These are phyloP conservation scores for Chaetura pelagica DNA, from an alignment of 2,113 vertebrate genomes.

Conservation along the genomic window DNA sequence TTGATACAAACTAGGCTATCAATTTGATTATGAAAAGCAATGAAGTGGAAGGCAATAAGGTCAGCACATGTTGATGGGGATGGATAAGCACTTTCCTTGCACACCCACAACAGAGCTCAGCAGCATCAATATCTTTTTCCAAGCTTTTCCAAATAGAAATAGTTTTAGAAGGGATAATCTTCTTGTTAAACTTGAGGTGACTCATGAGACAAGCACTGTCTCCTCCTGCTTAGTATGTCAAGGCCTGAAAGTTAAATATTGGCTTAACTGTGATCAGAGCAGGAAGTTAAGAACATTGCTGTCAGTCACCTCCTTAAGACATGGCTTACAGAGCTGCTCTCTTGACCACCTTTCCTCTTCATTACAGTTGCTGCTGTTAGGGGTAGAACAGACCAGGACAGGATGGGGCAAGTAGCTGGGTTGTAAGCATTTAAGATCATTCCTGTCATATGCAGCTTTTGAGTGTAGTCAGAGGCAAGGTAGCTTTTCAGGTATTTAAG, in stretches of 20 bases:
- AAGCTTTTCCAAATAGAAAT: neutral
- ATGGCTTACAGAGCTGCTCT: neutral
- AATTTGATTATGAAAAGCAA: neutral
- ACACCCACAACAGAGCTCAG: neutral
- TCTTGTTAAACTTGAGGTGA: neutral
- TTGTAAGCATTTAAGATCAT: neutral
- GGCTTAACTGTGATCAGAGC: neutral
- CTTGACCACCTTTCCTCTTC: neutral
- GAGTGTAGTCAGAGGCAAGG: neutral
- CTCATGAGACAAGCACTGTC: neutral
- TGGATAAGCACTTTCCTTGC: neutral
- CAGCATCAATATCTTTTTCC: neutral
- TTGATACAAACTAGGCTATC: neutral
- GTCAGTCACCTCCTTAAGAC: neutral
- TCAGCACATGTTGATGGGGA: neutral
- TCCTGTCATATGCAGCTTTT: neutral
- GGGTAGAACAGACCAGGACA: neutral
- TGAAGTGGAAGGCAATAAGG: neutral
- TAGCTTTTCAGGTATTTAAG: neutral
- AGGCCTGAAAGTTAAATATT: constrained; percentile 10
- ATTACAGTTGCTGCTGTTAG: neutral
- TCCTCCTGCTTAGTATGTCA: neutral
- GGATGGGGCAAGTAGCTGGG: neutral
- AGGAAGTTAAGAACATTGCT: neutral
- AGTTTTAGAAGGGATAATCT: neutral